Percentiles rank a stretch among this genome's conserved stretches.
phyloP scores from a whole-genome alignment of 2,888 invertebrate genomes.

The Tipula confusa region DNA sequence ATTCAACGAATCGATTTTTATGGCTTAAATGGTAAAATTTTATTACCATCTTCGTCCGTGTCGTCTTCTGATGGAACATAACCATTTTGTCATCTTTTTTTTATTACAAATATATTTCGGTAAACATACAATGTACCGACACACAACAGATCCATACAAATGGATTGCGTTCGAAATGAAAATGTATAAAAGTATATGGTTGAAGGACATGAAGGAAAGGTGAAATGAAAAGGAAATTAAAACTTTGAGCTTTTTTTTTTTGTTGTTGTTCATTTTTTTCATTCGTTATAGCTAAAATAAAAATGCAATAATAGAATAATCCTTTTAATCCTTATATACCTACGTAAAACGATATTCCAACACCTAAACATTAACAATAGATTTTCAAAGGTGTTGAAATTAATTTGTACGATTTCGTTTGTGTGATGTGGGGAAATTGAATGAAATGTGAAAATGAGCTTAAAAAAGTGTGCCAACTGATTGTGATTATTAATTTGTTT shows the following conservation, averaged over 20 bases:
- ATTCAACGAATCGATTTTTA: not conserved
- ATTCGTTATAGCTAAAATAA: not conserved
- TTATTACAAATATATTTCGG: not conserved
- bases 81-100: not conserved
- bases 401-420: not conserved
- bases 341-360: not conserved
- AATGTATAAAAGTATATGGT: not conserved
- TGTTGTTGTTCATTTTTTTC: too few species aligned
- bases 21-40: not conserved
- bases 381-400: not conserved
- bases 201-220: not conserved
- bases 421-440: not conserved
- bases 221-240: not conserved
- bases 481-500: not conserved
- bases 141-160: not conserved
- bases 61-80: not conserved
- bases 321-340: not conserved
- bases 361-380: not conserved
- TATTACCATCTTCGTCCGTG: not conserved
- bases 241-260: not conserved
- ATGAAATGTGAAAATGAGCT: not conserved
- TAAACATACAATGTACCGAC: not conserved
- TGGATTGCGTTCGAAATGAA: not conserved
- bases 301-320: not conserved
- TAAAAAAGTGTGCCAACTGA: not conserved